Conservation (phyloP, 2,888 invertebrate genomes). For the Dicyrtomina minuta region DNA sequence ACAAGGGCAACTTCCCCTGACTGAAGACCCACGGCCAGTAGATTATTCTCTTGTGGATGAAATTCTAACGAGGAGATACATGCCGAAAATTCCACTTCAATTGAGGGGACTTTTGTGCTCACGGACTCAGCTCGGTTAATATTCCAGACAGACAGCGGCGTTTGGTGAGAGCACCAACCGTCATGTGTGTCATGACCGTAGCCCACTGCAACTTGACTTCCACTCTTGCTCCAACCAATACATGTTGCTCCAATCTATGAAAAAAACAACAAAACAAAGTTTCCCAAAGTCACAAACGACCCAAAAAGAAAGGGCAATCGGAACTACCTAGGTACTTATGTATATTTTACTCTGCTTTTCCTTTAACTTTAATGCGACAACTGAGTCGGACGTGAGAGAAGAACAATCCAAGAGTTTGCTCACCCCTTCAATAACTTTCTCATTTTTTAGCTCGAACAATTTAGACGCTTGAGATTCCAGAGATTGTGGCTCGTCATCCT, state of each 20-base stretch:
- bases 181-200: constrained; percentile 41
- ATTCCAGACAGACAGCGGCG: constrained; percentile 48
- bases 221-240: constrained; percentile 48
- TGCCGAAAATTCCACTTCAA: constrained; percentile 40
- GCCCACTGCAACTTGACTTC: constrained; percentile 51
- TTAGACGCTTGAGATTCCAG: constrained; percentile 35
- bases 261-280: constrained; percentile 6
- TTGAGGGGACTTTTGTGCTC: constrained; percentile 35
- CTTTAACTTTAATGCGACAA: no score
- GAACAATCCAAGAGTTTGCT: no score
- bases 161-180: constrained; percentile 47
- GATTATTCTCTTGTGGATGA: constrained; percentile 45
- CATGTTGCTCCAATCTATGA: constrained; percentile 43
- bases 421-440: constrained; percentile 38
- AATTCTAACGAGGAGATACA: constrained; percentile 46
- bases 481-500: constrained; percentile 18
- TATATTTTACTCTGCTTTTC: no score
- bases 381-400: no score
- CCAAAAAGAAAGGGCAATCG: no score
- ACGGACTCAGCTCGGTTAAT: constrained; percentile 24
- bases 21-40: constrained; percentile 46
- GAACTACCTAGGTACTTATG: no score
- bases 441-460: constrained; percentile 39
- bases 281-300: not conserved
- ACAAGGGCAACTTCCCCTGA: constrained; percentile 48